Base-by-base conservation (phyloP, 1,140 invertebrate species). In the Trichonephila inaurata region DNA sequence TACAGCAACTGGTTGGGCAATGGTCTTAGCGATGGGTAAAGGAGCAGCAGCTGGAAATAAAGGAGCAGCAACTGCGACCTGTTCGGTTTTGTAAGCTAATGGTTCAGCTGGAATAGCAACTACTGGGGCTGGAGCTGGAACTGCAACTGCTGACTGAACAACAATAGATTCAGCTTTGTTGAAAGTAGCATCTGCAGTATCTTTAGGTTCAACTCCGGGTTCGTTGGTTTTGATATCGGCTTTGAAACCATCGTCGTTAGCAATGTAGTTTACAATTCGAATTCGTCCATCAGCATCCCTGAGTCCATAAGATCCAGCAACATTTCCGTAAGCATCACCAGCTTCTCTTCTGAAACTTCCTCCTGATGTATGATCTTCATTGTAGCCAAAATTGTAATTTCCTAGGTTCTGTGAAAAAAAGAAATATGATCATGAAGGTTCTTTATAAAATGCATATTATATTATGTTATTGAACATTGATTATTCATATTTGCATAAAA, bases 51-150 rank as follows among this genome's bases (percentile, higher is more conserved):
- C 94, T 4, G 96, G 96, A 94, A 97, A 88, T 10, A 86, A 58
- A 66, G 91, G 94, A 83, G 94, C 60, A 96, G 86, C 82, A 82
- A 92, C 24, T 21, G 90, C 90, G 2, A 94, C 89, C 44, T 87
- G 94, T 83, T 88, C 89, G 1, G 83, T 89, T 77, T 89, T 82
- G 69, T 85, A 88, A 91, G 95, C 95, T 16, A 94, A 72, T 66
- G 95, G 94, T 16, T 96, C 96, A 94, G 96, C 96, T 28, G 96
- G 95, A 24, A 96, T 95, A 77, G 96, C 96, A 94, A 96, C 96
- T 69, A 95, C 94, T 90, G 94, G 90, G n/a, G 88, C 90, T n/a
- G 92, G 82, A 33, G 95, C 94, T 88, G 94, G 90, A 19, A 82
- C 90, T 16, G 81, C 85, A 66, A 92, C 89, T 18, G 82, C 91